phyloP scores from a whole-genome alignment of 2,797 vertebrate genomes.

The Harpagifer antarcticus region DNA sequence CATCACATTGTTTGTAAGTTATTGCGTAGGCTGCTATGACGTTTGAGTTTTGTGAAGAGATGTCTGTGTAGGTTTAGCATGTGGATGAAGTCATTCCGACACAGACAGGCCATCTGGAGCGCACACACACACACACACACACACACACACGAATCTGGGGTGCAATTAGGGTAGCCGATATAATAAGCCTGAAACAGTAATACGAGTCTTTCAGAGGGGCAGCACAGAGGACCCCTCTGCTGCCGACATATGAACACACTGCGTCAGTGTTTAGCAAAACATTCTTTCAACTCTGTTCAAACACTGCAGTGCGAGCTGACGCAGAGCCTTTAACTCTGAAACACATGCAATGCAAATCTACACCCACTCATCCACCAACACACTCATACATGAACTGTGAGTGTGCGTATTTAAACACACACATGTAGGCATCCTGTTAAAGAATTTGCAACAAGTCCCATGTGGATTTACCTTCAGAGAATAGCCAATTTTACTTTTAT shows the following conservation, averaged over 20 bases:
- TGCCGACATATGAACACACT: constrained; percentile 24
- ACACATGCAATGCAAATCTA: constrained; percentile 22
- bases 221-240: not conserved
- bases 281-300: constrained; percentile 60
- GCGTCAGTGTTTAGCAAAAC: constrained; percentile 43
- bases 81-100: constrained; percentile 64
- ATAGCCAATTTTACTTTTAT: not conserved
- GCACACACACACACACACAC: constrained; percentile 10
- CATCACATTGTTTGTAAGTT: not conserved
- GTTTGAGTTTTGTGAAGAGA: constrained; percentile 41
- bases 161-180: constrained; percentile 1
- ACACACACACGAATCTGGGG: not conserved
- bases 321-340: constrained; percentile 21
- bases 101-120: constrained; percentile 26
- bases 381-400: not conserved
- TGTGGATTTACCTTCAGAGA: not conserved
- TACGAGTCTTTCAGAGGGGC: constrained; percentile 7
- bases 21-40: constrained; percentile 42
- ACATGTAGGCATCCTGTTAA: not conserved
- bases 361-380: constrained; percentile 23
- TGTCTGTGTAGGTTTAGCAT: constrained; percentile 69
- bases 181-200: not conserved
- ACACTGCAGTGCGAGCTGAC: constrained; percentile 47
- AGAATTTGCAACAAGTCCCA: not conserved
- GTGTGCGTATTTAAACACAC: not conserved